phyloP scores from a whole-genome alignment of 2,797 vertebrate genomes.

The Argentina silus region DNA sequence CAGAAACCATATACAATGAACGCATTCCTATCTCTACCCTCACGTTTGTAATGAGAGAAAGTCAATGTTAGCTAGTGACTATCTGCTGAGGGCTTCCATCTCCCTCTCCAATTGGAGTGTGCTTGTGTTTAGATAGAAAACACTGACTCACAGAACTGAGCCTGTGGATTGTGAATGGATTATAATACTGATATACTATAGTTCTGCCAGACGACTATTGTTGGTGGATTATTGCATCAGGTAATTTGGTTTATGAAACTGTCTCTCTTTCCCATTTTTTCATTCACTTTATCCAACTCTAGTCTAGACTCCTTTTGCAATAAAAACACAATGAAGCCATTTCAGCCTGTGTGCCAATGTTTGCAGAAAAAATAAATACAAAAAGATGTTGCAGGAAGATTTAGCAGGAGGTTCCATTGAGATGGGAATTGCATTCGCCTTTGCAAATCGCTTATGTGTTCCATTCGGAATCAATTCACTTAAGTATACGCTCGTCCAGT shows the following conservation, averaged over 20 bases:
- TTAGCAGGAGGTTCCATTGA: too few relatives aligned
- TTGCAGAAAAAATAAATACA: too few relatives aligned
- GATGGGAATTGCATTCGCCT: too few relatives aligned
- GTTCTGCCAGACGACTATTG: not conserved
- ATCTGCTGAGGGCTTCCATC: not conserved
- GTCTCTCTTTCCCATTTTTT: not conserved
- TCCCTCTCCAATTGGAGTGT: not conserved
- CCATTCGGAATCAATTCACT: too few relatives aligned
- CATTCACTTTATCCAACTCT: not conserved
- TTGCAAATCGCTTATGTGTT: too few relatives aligned
- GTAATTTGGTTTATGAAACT: not conserved
- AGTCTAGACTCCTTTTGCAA: not conserved
- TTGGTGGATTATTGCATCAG: not conserved
- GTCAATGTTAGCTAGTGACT: not conserved
- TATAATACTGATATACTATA: not conserved
- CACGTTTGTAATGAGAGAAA: not conserved
- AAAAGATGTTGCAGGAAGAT: too few relatives aligned
- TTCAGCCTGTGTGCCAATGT: too few relatives aligned
- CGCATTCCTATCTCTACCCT: not conserved
- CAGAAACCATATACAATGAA: not conserved
- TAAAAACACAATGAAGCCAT: not conserved
- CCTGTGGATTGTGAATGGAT: not conserved
- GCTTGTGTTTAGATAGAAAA: not conserved
- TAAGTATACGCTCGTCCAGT: too few relatives aligned
- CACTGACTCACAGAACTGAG: not conserved